phyloP scores from a whole-genome alignment of 2,888 invertebrate genomes.

The Callinectes sapidus region DNA sequence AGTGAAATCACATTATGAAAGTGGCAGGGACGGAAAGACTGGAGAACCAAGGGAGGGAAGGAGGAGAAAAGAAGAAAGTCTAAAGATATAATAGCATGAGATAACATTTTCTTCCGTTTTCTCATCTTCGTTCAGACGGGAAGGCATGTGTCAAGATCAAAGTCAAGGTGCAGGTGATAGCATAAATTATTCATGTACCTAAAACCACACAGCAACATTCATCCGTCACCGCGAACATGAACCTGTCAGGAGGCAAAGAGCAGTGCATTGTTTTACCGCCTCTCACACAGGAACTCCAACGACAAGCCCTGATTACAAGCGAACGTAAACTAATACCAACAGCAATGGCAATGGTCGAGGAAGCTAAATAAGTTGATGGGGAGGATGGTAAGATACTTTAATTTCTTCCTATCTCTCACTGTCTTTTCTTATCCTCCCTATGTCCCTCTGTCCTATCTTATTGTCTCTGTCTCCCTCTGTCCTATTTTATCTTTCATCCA shows the following conservation, averaged over 20 bases:
- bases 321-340: neutral
- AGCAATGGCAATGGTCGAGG: neutral
- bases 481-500: too few relatives aligned
- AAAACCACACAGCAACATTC: neutral
- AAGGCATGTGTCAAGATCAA: slow-evolving; percentile 3
- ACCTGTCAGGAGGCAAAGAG: neutral
- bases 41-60: neutral
- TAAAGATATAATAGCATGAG: neutral
- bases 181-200: slow-evolving; percentile 10
- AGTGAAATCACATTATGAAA: neutral
- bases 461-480: neutral
- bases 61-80: neutral
- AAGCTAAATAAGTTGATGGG: neutral
- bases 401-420: neutral
- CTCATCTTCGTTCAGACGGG: neutral
- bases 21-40: neutral
- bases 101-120: neutral
- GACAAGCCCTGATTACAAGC: neutral
- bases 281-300: neutral
- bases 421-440: too few relatives aligned
- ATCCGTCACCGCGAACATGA: neutral
- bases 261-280: neutral
- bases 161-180: neutral
- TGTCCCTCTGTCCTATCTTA: neutral
- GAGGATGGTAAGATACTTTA: neutral